These are phyloP conservation scores for Phyllostomus discolor DNA, from an alignment of 2,113 vertebrate species.

Conservation along the genomic window DNA sequence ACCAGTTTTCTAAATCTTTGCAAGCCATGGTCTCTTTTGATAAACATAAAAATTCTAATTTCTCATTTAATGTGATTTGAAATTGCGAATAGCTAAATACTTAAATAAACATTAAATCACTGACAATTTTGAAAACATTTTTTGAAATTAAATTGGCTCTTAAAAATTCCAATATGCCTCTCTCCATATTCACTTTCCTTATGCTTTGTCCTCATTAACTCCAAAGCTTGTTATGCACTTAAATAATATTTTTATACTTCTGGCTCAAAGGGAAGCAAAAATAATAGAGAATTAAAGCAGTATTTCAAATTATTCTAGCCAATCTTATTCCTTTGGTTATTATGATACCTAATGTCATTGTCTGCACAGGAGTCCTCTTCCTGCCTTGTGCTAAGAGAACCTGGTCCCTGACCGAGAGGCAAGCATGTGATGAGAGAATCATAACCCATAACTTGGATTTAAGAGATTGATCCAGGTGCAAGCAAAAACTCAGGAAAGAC, in stretches of 20 bases:
- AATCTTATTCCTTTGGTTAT: background rate
- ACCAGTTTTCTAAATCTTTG: background rate
- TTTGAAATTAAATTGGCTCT: background rate
- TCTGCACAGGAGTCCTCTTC: background rate
- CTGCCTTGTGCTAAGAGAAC: background rate
- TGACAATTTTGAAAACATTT: background rate
- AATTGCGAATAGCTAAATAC: background rate
- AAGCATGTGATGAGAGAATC: background rate
- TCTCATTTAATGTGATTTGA: background rate
- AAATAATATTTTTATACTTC: background rate
- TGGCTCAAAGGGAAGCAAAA: background rate
- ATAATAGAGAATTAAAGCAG: background rate
- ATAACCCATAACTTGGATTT: background rate
- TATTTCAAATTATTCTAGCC: background rate
- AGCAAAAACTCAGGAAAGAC: background rate
- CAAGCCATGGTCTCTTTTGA: background rate
- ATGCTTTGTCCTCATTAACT: background rate
- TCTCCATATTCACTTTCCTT: background rate
- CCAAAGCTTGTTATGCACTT: background rate
- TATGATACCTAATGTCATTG: background rate
- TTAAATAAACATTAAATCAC: background rate
- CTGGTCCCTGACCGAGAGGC: background rate
- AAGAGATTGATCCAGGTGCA: background rate
- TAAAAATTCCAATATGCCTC: background rate
- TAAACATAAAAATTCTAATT: constrained; percentile 1